These are phyloP conservation scores for Drosophila teissieri DNA, from an alignment of 1,140 invertebrate genomes.

Conservation along the genomic window DNA sequence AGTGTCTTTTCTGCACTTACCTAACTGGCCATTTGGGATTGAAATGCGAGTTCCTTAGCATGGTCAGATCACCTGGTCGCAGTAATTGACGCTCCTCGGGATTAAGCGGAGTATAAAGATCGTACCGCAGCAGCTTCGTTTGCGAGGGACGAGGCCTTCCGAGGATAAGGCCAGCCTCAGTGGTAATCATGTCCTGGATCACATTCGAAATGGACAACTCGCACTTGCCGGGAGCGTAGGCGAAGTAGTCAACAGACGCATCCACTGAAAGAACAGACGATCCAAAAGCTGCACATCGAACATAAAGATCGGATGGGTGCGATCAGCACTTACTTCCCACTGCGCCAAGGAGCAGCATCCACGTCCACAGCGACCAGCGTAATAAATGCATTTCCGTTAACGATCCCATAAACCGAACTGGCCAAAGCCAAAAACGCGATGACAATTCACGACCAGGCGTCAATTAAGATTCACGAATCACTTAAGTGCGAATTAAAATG, in stretches of 20 bases:
- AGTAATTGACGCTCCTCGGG: conserved; percentile 59
- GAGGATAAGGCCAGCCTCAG: conserved; percentile 42
- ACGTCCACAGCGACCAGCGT: neutral
- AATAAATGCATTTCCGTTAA: conserved; percentile 35
- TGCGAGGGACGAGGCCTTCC: conserved; percentile 13
- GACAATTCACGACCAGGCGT: conserved; percentile 37
- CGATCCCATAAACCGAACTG: conserved; percentile 20
- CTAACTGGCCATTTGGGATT: conserved; percentile 79
- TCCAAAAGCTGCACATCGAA: neutral
- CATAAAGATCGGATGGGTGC: neutral
- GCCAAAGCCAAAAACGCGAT: conserved; percentile 16
- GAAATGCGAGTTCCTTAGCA: conserved; percentile 74
- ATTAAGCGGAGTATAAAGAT: conserved; percentile 73
- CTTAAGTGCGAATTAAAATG: conserved; percentile 39
- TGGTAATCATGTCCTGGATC: conserved; percentile 46
- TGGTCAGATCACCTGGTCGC: conserved; percentile 46
- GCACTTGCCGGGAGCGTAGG: conserved; percentile 71
- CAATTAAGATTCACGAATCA: conserved; percentile 58
- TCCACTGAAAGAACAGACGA: conserved; percentile 16
- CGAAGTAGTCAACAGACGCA: conserved; percentile 36
- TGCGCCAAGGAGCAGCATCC: conserved; percentile 33
- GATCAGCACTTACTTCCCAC: conserved; percentile 48
- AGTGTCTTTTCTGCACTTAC: conserved; percentile 23
- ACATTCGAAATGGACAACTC: conserved; percentile 58
- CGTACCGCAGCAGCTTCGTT: conserved; percentile 59